phyloP scores from a whole-genome alignment of 1,140 invertebrate genomes.

The Temnothorax longispinosus region DNA sequence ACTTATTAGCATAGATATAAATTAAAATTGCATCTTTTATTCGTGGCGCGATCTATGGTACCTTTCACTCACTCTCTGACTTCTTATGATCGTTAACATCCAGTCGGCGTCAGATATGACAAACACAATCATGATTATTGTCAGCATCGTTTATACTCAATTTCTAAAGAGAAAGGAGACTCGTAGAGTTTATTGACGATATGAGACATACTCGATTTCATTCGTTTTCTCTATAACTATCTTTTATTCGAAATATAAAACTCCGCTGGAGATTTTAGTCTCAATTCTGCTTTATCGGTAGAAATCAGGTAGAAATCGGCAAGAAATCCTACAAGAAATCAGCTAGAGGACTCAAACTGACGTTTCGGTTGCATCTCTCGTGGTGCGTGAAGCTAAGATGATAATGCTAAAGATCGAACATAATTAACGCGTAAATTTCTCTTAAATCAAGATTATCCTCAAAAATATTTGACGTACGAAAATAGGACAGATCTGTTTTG shows the following conservation, averaged over 20 bases:
- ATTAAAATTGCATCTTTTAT: slow-evolving; percentile 14
- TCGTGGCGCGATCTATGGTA: slow-evolving; percentile 59
- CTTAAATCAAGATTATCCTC: not conserved
- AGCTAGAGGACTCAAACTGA: slow-evolving; percentile 68
- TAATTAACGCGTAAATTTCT: not conserved
- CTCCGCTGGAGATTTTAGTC: not conserved
- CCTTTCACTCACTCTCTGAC: slow-evolving; percentile 40
- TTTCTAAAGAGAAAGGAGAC: not conserved
- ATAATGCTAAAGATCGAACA: not conserved
- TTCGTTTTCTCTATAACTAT: not conserved
- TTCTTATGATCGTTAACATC: slow-evolving; percentile 44
- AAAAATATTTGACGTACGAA: not conserved
- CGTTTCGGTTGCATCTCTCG: slow-evolving; percentile 2
- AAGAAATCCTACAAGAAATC: slow-evolving; percentile 56
- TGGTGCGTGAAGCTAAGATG: not conserved
- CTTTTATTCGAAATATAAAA: not conserved
- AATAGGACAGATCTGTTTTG: not conserved
- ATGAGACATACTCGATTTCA: not conserved
- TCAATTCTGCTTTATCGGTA: slow-evolving; percentile 65
- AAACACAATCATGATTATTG: not conserved
- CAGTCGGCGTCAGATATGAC: not conserved
- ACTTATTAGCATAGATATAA: not conserved
- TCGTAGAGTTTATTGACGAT: not conserved
- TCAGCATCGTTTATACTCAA: not conserved
- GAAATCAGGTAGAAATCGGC: slow-evolving; percentile 44